phyloP scores from a whole-genome alignment of 2,113 vertebrate species.

The Turdus rufiventris region DNA sequence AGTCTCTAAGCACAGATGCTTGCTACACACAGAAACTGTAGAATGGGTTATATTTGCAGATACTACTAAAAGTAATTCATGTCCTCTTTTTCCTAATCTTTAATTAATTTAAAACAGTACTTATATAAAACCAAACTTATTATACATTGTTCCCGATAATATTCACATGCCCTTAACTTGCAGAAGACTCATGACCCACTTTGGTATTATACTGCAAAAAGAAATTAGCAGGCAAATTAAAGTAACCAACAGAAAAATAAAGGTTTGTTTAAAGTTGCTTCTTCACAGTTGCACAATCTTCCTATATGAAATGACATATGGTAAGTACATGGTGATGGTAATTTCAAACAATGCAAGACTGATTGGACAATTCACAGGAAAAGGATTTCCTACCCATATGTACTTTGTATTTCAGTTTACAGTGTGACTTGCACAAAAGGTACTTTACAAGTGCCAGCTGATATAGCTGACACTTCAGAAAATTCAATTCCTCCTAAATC shows the following conservation, averaged over 20 bases:
- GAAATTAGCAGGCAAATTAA: neutral
- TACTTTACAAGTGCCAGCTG: neutral
- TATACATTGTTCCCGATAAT: neutral
- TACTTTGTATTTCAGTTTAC: neutral
- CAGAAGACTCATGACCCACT: neutral
- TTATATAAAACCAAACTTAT: neutral
- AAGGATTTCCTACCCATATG: slow-evolving; percentile 42
- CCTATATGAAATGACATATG: neutral
- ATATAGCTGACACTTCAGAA: slow-evolving; percentile 11
- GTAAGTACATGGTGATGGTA: neutral
- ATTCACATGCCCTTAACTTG: neutral
- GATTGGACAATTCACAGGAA: slow-evolving; percentile 45
- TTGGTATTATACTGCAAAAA: neutral
- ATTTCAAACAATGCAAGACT: slow-evolving; percentile 26
- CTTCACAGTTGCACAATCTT: neutral
- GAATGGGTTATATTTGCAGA: neutral
- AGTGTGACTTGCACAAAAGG: neutral
- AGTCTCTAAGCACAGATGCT: neutral
- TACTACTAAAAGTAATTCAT: neutral
- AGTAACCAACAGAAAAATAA: neutral
- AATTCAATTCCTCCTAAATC: slow-evolving; percentile 21
- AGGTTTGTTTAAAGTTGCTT: neutral
- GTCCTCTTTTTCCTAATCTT: neutral
- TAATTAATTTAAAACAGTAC: neutral
- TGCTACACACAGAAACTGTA: neutral